These are phyloP conservation scores for Neoniphon sammara DNA, from an alignment of 2,797 vertebrate genomes.

Conservation along the genomic window DNA sequence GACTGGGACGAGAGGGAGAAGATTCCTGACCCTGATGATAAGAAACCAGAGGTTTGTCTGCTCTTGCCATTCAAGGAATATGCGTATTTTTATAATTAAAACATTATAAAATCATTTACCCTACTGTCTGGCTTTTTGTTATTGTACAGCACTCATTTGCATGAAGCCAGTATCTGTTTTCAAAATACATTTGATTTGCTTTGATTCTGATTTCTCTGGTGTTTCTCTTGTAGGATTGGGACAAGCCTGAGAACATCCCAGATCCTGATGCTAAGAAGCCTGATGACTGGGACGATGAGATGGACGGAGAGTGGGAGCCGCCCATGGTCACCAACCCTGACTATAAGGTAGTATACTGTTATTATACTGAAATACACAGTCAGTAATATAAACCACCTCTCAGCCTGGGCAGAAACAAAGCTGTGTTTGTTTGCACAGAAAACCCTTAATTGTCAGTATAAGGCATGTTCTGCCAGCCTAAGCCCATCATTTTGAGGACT, in stretches of 20 bases:
- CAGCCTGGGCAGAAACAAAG: background rate
- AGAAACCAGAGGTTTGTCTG: slow-evolving; percentile 85
- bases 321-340: slow-evolving; percentile 87
- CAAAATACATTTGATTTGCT: background rate
- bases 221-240: slow-evolving; percentile 83
- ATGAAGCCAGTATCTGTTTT: background rate
- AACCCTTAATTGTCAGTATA: background rate
- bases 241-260: slow-evolving; percentile 87
- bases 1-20: slow-evolving; percentile 88
- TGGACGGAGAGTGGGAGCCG: slow-evolving; percentile 90
- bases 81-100: too few relatives aligned
- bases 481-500: too few relatives aligned
- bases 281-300: slow-evolving; percentile 88
- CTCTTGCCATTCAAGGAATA: too few relatives aligned
- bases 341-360: slow-evolving; percentile 81
- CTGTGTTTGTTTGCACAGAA: too few relatives aligned
- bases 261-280: slow-evolving; percentile 89
- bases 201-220: slow-evolving; percentile 3
- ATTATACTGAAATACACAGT: background rate
- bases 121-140: background rate
- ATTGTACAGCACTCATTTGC: background rate
- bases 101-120: too few relatives aligned
- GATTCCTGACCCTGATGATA: slow-evolving; percentile 87
- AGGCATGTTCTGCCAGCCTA: too few relatives aligned
- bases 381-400: background rate